Evolutionary conservation across 2,888 invertebrate species (phyloP), one percentile per base, ranked within the genome.

Genomic region (Parnassius orleans): DNA sequence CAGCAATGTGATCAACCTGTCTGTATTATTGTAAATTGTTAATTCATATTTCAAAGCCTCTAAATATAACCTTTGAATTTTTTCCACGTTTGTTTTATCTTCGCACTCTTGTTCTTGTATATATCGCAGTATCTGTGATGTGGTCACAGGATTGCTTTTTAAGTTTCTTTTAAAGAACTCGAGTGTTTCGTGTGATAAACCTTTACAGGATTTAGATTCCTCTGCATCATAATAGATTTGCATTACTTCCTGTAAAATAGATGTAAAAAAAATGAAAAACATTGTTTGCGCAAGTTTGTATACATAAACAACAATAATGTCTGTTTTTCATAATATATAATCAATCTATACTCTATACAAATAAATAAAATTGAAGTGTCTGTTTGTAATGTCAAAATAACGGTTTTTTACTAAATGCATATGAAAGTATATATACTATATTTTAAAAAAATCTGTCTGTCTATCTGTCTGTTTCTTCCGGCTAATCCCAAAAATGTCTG

Each of bases 141-240:
- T 82, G 42, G 90, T 89, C 0, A 92, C 83, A 52, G 93, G 92
- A 73, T 90, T 89, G 46, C 69, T 75, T 69, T 78, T 80, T 62
- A 93, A 73, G 77, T 92, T 92, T 43, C 69, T 66, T 77, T 85
- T 87, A 15, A 93, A 76, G 72, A 92, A 92, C 47, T 81, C 71
- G 19, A 87, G 66, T 62, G 81, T 74, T 60, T 84, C 75, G 57
- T 78, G 73, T 11, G 85, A 86, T 11, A 83, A 82, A 60, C 76
- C 79, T 76, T 73, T 77, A 55, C 69, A 75, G 67, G 74, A 72
- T 74, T 81, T 87, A 15, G 77, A 78, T 75, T 81, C 81, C 72
- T 80, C 80, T 57, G 76, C 70, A 64, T 86, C 78, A 74, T 83
- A 79, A 67, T 80, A 77, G 60, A 84, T 73, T 72, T 85, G 80